phyloP scores from a whole-genome alignment of 2,888 invertebrate genomes.

The Synanthedon andrenaeformis region DNA sequence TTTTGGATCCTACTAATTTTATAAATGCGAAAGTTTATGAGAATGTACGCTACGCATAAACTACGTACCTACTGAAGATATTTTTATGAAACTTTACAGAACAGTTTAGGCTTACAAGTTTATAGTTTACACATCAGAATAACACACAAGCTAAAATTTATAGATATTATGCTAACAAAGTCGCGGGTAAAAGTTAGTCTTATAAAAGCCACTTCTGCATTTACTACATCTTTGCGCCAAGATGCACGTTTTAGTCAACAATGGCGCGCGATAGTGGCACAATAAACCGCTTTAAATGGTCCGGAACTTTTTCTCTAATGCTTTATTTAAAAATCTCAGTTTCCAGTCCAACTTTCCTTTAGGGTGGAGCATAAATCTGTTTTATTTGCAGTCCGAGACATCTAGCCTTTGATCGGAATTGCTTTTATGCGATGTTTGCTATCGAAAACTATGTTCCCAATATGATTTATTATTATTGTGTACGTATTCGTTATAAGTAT shows the following conservation, averaged over 20 bases:
- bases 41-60: too few relatives aligned
- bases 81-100: too few relatives aligned
- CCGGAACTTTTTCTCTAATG: conserved; percentile 68
- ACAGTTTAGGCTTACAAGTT: too few relatives aligned
- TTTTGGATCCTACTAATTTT: too few relatives aligned
- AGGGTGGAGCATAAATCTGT: conserved; percentile 50
- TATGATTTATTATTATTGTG: conserved; percentile 47
- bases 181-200: too few relatives aligned
- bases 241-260: conserved; percentile 48
- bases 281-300: conserved; percentile 64
- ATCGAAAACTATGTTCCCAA: conserved; percentile 37
- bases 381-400: conserved; percentile 57
- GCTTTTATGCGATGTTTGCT: conserved; percentile 66
- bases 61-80: too few relatives aligned
- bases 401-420: conserved; percentile 60
- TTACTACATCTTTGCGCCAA: conserved; percentile 10
- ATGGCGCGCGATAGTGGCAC: conserved; percentile 56
- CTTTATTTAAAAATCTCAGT: conserved; percentile 67
- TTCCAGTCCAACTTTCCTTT: conserved; percentile 61
- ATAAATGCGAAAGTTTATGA: too few relatives aligned
- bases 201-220: not conserved
- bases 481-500: conserved; percentile 21
- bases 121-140: too few relatives aligned
- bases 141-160: too few relatives aligned
- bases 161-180: too few relatives aligned